Evolutionary conservation across 2,797 vertebrate genomes (phyloP).

Genomic region (Florisuga fusca): DNA sequence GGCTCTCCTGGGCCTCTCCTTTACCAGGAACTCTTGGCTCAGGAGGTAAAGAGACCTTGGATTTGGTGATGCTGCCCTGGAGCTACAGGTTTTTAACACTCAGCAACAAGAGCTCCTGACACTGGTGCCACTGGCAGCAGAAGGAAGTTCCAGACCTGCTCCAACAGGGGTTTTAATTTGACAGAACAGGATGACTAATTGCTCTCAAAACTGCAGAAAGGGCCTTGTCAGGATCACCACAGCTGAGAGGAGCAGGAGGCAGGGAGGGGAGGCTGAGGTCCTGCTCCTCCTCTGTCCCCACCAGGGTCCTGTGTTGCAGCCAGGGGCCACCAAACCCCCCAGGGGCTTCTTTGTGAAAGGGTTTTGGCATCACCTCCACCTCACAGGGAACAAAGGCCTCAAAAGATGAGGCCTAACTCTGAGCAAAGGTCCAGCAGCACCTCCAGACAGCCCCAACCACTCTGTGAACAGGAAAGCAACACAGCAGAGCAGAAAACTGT

Average conservation of each 20-base stretch:
- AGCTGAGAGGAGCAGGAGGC: not conserved
- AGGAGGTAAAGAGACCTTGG: not conserved
- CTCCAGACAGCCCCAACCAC: rapidly evolving
- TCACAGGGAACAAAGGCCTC: not conserved
- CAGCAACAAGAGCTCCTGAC: not conserved
- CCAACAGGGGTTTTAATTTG: not conserved
- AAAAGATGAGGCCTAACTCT: not conserved
- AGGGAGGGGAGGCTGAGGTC: not conserved
- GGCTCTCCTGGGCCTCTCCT: too few species aligned
- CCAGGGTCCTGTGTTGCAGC: not conserved
- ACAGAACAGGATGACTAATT: not conserved
- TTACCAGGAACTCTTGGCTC: not conserved
- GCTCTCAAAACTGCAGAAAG: not conserved
- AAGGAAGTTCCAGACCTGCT: not conserved
- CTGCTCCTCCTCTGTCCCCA: too few species aligned
- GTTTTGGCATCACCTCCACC: not conserved
- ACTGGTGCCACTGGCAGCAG: not conserved
- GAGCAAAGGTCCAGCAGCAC: not conserved
- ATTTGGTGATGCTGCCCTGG: not conserved
- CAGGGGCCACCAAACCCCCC: not conserved
- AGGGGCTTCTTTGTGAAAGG: not conserved
- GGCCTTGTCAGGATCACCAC: not conserved
- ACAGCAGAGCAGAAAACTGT: not conserved
- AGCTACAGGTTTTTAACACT: not conserved
- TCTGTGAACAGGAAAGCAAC: not conserved